A percentile compares a stretch with the other conserved stretches of the same genome.
These are phyloP conservation scores for Neomonachus schauinslandi DNA, from an alignment of 2,113 vertebrate species.

Conservation along the genomic window DNA sequence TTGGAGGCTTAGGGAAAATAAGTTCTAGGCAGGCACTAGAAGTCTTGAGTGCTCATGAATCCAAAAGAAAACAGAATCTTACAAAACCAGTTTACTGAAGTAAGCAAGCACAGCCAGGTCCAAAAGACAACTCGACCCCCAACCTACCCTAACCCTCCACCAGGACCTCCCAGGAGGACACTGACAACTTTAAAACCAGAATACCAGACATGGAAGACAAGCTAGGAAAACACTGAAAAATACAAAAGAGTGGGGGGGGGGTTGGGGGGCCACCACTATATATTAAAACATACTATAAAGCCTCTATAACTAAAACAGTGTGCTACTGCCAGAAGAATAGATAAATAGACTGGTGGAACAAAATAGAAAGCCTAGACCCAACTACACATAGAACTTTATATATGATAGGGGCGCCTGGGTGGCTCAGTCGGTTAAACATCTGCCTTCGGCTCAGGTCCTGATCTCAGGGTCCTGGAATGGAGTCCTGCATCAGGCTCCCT, in stretches of 20 bases:
- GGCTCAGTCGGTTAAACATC: background rate
- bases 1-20: background rate
- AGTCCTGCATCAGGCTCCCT: background rate
- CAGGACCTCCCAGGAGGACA: background rate
- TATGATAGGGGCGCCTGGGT: background rate
- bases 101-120: background rate
- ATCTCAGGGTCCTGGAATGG: background rate
- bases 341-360: background rate
- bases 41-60: background rate
- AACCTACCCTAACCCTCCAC: background rate
- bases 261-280: background rate
- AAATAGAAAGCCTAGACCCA: background rate
- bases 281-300: background rate
- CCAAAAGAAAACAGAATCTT: background rate
- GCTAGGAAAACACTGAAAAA: slow-evolving; percentile 19
- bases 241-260: background rate
- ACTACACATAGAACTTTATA: background rate
- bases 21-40: background rate
- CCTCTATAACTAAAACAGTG: background rate
- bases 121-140: background rate
- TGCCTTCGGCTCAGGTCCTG: background rate
- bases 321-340: background rate
- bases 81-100: background rate
- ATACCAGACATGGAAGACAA: background rate
- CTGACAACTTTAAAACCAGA: background rate